phyloP scores from a whole-genome alignment of 2,113 vertebrate species.

The Dromas ardeola region DNA sequence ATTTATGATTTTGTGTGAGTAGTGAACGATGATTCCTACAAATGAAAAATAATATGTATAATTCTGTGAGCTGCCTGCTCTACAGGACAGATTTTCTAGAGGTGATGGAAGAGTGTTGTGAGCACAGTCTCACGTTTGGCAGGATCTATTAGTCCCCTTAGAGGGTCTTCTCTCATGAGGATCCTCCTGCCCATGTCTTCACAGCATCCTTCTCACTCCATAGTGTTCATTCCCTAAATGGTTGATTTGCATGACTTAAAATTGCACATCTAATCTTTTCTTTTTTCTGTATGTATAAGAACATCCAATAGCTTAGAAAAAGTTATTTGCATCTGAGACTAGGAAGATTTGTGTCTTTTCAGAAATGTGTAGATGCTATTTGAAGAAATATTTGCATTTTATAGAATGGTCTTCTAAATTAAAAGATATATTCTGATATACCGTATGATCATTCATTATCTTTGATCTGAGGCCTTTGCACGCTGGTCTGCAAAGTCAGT shows the following conservation, averaged over 20 bases:
- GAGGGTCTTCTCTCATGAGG: neutral
- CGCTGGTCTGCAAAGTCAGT: neutral
- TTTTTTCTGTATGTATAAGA: neutral
- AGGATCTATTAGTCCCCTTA: rapidly evolving
- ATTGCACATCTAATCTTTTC: neutral
- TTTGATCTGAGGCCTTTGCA: neutral
- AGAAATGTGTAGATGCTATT: neutral
- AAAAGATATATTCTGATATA: neutral
- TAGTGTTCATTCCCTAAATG: neutral
- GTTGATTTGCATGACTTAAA: neutral
- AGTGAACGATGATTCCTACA: neutral
- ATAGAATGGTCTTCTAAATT: neutral
- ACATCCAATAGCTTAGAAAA: neutral
- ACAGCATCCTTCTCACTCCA: neutral
- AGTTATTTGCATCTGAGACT: neutral
- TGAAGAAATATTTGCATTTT: neutral
- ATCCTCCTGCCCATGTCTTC: neutral
- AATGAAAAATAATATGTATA: neutral
- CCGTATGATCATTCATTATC: rapidly evolving
- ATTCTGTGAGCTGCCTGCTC: neutral
- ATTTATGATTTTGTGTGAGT: neutral
- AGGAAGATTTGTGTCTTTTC: neutral
- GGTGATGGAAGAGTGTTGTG: neutral
- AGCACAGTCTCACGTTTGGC: rapidly evolving
- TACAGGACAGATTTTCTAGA: neutral